Percentiles rank a stretch among this genome's conserved stretches.
phyloP scores from a whole-genome alignment of 2,797 vertebrate genomes.

The Tenualosa ilisha region DNA sequence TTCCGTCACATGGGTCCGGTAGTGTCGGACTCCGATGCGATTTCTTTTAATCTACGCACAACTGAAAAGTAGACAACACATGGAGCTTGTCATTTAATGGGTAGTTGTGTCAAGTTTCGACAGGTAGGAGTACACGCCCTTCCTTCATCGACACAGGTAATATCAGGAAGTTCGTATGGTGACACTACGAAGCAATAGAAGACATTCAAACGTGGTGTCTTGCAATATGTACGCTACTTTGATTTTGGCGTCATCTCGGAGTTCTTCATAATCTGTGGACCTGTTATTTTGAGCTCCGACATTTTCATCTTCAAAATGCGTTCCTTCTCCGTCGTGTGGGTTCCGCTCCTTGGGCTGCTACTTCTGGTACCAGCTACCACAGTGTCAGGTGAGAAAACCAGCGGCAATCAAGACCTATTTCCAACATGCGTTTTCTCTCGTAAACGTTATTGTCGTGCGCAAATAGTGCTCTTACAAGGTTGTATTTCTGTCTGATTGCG shows the following conservation, averaged over 20 bases:
- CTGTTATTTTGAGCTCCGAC: background rate
- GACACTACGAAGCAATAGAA: background rate
- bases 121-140: slow-evolving; percentile 45
- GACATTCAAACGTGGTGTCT: background rate
- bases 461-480: background rate
- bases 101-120: slow-evolving; percentile 36
- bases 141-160: slow-evolving; percentile 26
- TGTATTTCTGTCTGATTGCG: background rate
- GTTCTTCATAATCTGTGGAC: background rate
- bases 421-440: background rate
- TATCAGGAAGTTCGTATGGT: slow-evolving; percentile 37
- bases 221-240: slow-evolving; percentile 7
- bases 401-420: background rate
- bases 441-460: background rate
- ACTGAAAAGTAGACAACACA: background rate
- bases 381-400: slow-evolving; percentile 37
- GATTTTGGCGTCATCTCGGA: background rate
- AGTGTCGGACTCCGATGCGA: background rate
- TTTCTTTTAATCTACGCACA: background rate
- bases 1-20: background rate
- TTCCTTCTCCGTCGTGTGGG: slow-evolving; percentile 23
- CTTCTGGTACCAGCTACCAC: slow-evolving; percentile 8
- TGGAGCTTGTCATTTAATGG: background rate
- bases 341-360: background rate
- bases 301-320: background rate